Base-by-base conservation (phyloP, 2,888 invertebrate genomes). In the Microctonus brassicae region DNA sequence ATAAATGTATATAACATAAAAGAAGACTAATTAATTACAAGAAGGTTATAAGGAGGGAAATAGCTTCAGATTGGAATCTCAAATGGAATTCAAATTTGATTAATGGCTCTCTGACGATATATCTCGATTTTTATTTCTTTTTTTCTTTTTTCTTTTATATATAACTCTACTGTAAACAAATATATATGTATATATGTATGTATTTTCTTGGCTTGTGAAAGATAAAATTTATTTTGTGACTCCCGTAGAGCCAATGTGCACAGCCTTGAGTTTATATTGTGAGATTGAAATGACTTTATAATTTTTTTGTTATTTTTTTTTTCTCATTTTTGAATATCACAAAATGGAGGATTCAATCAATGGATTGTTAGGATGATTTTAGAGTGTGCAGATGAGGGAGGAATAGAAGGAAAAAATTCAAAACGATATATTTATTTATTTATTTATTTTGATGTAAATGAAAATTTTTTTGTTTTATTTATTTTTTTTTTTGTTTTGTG, bases 51-150 rank as follows among this genome's bases (percentile, higher is more conserved):
- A 57, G 42, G 26, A 47, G 65, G 64, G 64, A 64, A 70, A 70
- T 70, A 70, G 64, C 64, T 65, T 26, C 36, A 47, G 70, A 70
- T 70, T 39, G 70, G 57, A 70, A 70, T 70, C 70, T 70, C 64
- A 34, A 58, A 39, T 69, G 63, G 69, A 63, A 69, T 63, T 63
- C 63, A 69, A 69, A 69, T 69, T 69, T 69, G 69, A 69, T 69
- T 69, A 69, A 69, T 69, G 63, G 55, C 36, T 52, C 22, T 55
- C 63, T 47, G 47, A 47, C 47, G 17, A 22, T 22, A 20, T 52
- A 20, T 24, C 26, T 58, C 42, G 20, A 20, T 61, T 68, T 60
- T 47, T 10, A 13, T 52, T 55, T 47, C 10, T 7, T 17, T 57
- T 33, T 33, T 58, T 60, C 53, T 52, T 60, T 20, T 20, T 69